These are phyloP conservation scores for Sicus ferrugineus DNA, from an alignment of 2,888 invertebrate genomes.

Conservation along the genomic window DNA sequence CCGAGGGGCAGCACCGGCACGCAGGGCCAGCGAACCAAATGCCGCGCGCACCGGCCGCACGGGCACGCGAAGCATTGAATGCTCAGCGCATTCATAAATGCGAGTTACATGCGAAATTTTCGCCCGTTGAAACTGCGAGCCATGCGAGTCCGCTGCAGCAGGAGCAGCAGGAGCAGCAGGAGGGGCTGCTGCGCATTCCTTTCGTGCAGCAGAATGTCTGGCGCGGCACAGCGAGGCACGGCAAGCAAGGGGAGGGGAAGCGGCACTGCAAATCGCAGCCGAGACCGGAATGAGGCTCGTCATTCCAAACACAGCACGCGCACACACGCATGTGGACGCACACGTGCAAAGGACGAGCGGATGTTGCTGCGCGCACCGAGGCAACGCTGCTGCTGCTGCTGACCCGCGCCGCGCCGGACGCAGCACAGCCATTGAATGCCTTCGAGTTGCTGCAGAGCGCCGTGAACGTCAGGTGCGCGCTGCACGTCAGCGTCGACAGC, in stretches of 20 bases:
- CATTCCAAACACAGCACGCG: neutral
- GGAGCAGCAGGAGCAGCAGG: no score
- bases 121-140: neutral
- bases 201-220: neutral
- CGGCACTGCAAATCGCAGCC: neutral
- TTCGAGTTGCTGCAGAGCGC: slow-evolving; percentile 36
- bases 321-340: slow-evolving; percentile 6
- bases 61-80: neutral
- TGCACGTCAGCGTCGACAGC: slow-evolving; percentile 19
- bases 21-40: no score
- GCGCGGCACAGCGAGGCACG: neutral
- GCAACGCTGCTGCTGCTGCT: neutral
- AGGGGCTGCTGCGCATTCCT: no score
- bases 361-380: neutral
- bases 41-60: neutral
- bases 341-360: neutral
- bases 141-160: neutral
- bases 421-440: slow-evolving; percentile 24
- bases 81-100: slow-evolving; percentile 19
- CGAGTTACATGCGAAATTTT: neutral
- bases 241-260: neutral
- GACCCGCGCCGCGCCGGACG: neutral
- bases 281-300: slow-evolving; percentile 1
- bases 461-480: slow-evolving; percentile 40
- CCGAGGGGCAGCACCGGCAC: no score